phyloP scores from a whole-genome alignment of 2,888 invertebrate species.

The Philopedon plagiatum region DNA sequence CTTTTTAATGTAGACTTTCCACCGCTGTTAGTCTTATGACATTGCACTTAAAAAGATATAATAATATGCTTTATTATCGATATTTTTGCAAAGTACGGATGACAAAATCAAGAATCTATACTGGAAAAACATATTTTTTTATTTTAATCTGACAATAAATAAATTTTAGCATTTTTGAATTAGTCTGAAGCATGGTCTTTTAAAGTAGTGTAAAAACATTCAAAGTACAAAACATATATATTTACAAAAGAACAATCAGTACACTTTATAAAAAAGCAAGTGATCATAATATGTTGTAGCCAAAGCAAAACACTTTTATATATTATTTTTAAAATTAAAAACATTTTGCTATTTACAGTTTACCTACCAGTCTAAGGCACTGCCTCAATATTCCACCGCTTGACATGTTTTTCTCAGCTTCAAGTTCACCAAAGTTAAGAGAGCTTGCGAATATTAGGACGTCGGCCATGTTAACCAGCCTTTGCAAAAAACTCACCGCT shows the following conservation, averaged over 20 bases:
- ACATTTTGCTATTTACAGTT: neutral
- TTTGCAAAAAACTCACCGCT: constrained; percentile 97
- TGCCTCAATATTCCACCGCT: constrained; percentile 98
- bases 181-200: no score
- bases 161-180: no score
- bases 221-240: neutral
- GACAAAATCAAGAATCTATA: no score
- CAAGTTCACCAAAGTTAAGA: constrained; percentile 96
- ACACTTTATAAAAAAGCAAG: neutral
- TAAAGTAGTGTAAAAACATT: neutral
- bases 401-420: constrained; percentile 99
- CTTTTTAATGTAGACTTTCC: no score
- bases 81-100: no score
- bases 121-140: no score
- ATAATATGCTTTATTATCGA: no score
- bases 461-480: constrained; percentile 98
- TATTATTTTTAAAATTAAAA: neutral
- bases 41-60: no score
- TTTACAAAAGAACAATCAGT: neutral
- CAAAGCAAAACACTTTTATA: constrained; percentile 17
- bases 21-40: no score
- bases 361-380: constrained; percentile 90
- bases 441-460: constrained; percentile 98
- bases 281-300: constrained; percentile 4
- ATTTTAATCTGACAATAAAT: no score